Percentiles rank a stretch among this genome's conserved stretches.
These are phyloP conservation scores for Chrysomela aeneicollis DNA, from an alignment of 2,888 invertebrate genomes.

Conservation along the genomic window DNA sequence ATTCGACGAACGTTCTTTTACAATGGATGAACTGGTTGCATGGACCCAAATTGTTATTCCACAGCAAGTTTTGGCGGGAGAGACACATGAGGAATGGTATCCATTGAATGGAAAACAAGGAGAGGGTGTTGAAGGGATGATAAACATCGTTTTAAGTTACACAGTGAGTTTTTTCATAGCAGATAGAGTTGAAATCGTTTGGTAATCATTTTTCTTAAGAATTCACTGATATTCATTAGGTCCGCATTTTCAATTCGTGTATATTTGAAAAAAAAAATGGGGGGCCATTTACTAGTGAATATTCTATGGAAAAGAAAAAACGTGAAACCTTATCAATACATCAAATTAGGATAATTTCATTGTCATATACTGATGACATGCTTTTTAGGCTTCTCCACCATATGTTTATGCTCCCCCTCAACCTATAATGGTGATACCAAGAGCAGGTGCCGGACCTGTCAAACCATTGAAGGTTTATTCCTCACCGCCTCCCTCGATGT, in stretches of 20 bases:
- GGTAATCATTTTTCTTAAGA: conserved; percentile 4
- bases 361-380: no score
- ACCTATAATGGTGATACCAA: conserved; percentile 77
- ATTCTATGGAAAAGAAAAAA: no score
- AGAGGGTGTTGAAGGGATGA: conserved; percentile 91
- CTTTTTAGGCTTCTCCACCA: conserved; percentile 39
- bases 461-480: conserved; percentile 63
- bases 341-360: no score
- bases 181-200: no score
- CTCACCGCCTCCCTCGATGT: conserved; percentile 52
- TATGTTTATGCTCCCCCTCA: conserved; percentile 67
- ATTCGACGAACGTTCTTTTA: conserved; percentile 96
- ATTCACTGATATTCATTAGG: no score
- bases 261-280: no score
- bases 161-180: conserved; percentile 66
- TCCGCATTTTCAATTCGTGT: no score
- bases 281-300: no score
- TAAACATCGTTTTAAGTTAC: conserved; percentile 89
- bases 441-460: conserved; percentile 53
- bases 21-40: conserved; percentile 94
- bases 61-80: conserved; percentile 81
- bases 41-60: conserved; percentile 93
- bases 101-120: conserved; percentile 93
- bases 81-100: conserved; percentile 96
- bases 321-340: no score